phyloP scores from a whole-genome alignment of 2,113 vertebrate species.

The Oceanodroma tethys region DNA sequence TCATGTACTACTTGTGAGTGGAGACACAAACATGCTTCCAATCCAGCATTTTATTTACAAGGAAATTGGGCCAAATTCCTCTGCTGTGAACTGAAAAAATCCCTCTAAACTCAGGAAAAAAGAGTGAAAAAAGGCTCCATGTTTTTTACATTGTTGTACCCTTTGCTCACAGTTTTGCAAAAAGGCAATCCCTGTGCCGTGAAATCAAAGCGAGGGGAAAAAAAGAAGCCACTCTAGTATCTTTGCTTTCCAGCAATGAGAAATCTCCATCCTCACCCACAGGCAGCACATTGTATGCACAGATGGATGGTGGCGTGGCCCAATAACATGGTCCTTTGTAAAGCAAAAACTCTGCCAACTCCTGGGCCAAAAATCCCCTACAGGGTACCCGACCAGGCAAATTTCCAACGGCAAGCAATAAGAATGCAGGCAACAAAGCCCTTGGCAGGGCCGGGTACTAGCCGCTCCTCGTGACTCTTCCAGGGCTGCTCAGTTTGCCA shows the following conservation, averaged over 20 bases:
- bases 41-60: conserved; percentile 31
- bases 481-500: background rate
- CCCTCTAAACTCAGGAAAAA: background rate
- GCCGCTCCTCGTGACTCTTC: background rate
- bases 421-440: background rate
- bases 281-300: background rate
- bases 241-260: background rate
- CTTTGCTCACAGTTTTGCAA: background rate
- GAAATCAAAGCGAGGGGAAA: background rate
- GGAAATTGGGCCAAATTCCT: conserved; percentile 50
- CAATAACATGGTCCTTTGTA: background rate
- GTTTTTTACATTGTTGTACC: background rate
- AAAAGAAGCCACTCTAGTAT: background rate
- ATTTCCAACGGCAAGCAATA: background rate
- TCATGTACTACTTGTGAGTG: conserved; percentile 25
- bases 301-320: background rate
- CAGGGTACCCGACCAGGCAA: background rate
- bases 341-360: conserved; percentile 4
- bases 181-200: background rate
- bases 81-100: background rate
- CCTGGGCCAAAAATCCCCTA: background rate
- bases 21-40: conserved; percentile 17
- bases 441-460: background rate
- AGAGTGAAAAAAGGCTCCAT: background rate
- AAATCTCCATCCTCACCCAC: background rate